Conservation (phyloP, 2,888 invertebrate species). For the Chirona hameri region DNA sequence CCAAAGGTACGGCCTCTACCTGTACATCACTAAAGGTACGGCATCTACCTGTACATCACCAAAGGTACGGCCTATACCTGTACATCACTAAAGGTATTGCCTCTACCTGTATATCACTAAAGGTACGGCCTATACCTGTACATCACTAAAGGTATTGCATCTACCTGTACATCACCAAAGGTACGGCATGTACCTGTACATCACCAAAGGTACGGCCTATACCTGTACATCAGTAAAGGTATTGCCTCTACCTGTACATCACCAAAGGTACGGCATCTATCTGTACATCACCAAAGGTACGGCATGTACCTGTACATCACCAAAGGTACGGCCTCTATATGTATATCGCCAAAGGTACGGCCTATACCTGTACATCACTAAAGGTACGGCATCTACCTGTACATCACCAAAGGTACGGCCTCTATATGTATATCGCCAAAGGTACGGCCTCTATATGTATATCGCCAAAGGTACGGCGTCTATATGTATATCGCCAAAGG, state of each 20-base stretch:
- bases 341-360: too few species aligned
- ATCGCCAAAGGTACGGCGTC: constrained; percentile 55
- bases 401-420: constrained; percentile 49
- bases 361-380: constrained; percentile 99
- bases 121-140: constrained; percentile 81
- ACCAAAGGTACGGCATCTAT: constrained; percentile 74
- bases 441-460: constrained; percentile 54
- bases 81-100: constrained; percentile 93
- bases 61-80: constrained; percentile 71
- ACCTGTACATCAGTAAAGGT: too few species aligned
- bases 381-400: constrained; percentile 60
- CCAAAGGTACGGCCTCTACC: constrained; percentile 78
- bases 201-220: constrained; percentile 80
- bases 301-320: constrained; percentile 97
- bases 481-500: constrained; percentile 99
- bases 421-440: constrained; percentile 99
- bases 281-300: too few species aligned
- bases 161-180: too few species aligned
- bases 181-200: constrained; percentile 98
- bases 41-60: too few species aligned
- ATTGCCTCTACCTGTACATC: constrained; percentile 91
- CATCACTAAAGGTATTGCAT: constrained; percentile 84
- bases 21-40: constrained; percentile 96
- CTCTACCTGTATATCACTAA: too few species aligned
- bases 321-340: constrained; percentile 64